These are phyloP conservation scores for Crepidodera aurea DNA, from an alignment of 2,888 invertebrate genomes.

Conservation along the genomic window DNA sequence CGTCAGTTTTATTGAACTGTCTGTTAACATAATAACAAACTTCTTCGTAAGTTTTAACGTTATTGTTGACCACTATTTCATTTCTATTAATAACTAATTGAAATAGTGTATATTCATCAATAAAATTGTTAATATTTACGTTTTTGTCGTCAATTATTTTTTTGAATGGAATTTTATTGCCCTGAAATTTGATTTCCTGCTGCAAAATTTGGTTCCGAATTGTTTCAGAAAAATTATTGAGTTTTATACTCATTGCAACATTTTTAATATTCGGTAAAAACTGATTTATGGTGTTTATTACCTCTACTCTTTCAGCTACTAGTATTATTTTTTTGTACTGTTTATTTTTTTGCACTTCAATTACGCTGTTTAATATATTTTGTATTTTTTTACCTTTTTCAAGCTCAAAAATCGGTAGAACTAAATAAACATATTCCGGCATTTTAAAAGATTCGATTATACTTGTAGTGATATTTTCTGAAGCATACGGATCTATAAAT, in stretches of 20 bases:
- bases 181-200: conserved; percentile 11
- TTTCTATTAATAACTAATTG: background rate
- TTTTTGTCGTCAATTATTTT: background rate
- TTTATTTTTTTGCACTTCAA: background rate
- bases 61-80: background rate
- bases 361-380: background rate
- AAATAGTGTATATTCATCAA: background rate
- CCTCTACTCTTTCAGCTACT: background rate
- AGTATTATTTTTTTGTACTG: background rate
- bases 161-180: background rate
- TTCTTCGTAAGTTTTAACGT: background rate
- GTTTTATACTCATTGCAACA: background rate
- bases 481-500: background rate
- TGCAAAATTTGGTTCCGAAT: background rate
- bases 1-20: background rate
- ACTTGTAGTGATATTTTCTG: background rate
- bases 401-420: background rate
- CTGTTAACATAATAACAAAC: background rate
- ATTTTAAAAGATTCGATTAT: background rate
- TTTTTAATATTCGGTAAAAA: background rate
- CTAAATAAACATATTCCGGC: background rate
- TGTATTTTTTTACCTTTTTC: background rate
- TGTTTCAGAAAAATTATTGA: background rate
- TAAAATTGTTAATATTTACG: background rate
- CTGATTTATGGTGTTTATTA: background rate